These are phyloP conservation scores for Xenopus petersii DNA, from an alignment of 2,797 vertebrate genomes.

Conservation along the genomic window DNA sequence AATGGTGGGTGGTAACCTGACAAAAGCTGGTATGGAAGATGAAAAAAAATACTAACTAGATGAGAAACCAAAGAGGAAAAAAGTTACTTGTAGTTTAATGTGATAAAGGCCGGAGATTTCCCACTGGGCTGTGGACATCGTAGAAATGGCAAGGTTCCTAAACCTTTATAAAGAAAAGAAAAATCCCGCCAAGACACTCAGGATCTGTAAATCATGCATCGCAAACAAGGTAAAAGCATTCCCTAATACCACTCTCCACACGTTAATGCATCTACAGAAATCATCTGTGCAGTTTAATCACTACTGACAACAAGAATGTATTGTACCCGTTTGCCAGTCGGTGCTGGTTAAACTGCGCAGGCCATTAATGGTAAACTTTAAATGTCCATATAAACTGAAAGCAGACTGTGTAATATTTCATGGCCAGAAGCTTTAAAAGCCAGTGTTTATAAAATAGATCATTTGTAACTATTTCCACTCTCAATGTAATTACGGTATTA, in stretches of 20 bases:
- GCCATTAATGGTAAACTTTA: conserved; percentile 21
- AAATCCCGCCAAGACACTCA: conserved; percentile 90
- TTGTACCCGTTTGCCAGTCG: neutral
- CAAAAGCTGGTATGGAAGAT: conserved; percentile 17
- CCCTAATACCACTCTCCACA: conserved; percentile 44
- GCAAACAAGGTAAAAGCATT: conserved; percentile 98
- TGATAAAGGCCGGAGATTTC: conserved; percentile 44
- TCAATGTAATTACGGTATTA: conserved; percentile 32
- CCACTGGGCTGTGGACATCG: conserved; percentile 47
- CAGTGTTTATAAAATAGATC: conserved; percentile 34
- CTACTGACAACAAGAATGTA: neutral
- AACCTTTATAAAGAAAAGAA: conserved; percentile 84
- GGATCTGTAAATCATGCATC: conserved; percentile 95
- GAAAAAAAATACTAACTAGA: neutral
- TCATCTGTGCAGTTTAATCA: conserved; percentile 9
- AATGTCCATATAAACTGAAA: conserved; percentile 43
- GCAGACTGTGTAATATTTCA: conserved; percentile 36
- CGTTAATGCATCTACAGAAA: conserved; percentile 22
- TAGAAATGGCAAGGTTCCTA: conserved; percentile 44
- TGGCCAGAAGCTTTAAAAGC: conserved; percentile 34
- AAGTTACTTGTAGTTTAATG: conserved; percentile 44
- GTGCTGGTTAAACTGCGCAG: conserved; percentile 20
- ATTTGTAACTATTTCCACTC: conserved; percentile 10
- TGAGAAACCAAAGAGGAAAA: conserved; percentile 32
- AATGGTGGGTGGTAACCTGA: conserved; percentile 4